phyloP scores from a whole-genome alignment of 2,797 vertebrate genomes.

The Crypturellus tataupa region DNA sequence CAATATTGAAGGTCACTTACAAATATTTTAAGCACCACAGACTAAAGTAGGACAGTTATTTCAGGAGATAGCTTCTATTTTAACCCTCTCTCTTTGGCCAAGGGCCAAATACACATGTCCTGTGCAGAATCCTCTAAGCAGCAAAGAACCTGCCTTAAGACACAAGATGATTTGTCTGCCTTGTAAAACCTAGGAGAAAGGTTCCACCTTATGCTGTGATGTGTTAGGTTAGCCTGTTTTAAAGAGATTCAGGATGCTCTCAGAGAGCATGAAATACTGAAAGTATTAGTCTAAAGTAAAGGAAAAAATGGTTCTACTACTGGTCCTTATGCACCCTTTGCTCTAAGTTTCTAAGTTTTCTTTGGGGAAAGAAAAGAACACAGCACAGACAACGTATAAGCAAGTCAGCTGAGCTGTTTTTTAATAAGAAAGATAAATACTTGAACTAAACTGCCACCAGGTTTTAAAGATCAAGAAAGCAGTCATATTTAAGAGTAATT shows the following conservation, averaged over 20 bases:
- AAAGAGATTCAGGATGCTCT: background rate
- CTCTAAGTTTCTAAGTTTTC: background rate
- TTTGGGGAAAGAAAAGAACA: background rate
- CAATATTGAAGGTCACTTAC: background rate
- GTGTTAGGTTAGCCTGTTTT: background rate
- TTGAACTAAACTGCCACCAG: background rate
- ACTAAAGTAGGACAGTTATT: background rate
- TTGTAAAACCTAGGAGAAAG: background rate
- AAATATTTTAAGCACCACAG: background rate
- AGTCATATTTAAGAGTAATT: background rate
- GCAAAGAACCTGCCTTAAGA: background rate
- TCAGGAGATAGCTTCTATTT: constrained; percentile 16
- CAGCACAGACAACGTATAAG: background rate
- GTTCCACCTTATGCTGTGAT: background rate
- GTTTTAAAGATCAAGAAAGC: background rate
- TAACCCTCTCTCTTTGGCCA: background rate
- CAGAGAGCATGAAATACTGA: background rate
- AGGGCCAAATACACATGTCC: background rate
- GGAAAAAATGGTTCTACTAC: constrained; percentile 33
- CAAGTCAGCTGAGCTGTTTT: background rate
- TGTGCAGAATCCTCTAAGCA: background rate
- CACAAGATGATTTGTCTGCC: background rate
- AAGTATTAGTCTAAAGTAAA: constrained; percentile 15
- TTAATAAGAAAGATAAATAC: background rate
- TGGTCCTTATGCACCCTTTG: background rate